A percentile compares a stretch with the other conserved stretches of the same genome.
Conservation (phyloP, 2,113 vertebrate species). For the Pyxicephalus adspersus region DNA sequence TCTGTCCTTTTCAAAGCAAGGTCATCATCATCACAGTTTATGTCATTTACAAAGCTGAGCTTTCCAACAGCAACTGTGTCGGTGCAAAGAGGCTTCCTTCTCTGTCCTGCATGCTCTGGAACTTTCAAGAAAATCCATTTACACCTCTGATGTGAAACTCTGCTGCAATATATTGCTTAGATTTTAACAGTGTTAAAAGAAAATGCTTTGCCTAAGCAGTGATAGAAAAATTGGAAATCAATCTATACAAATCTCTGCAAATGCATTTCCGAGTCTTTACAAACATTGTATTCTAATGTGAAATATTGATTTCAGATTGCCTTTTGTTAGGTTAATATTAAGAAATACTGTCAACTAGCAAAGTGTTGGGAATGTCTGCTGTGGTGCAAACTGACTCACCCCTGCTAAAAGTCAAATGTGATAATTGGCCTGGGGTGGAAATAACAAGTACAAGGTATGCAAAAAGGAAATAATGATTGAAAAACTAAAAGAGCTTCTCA, state of each 20-base stretch:
- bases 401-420: too few species aligned
- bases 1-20: slow-evolving; percentile 68
- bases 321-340: slow-evolving; percentile 8
- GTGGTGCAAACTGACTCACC: too few species aligned
- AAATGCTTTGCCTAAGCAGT: slow-evolving; percentile 61
- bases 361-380: slow-evolving; percentile 6
- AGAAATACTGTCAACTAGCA: background rate
- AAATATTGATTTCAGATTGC: slow-evolving; percentile 31
- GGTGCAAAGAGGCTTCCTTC: slow-evolving; percentile 69
- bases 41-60: slow-evolving; percentile 61
- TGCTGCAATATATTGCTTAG: slow-evolving; percentile 70
- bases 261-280: slow-evolving; percentile 64
- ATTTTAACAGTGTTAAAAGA: slow-evolving; percentile 62
- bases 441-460: too few species aligned
- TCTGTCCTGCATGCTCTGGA: slow-evolving; percentile 66
- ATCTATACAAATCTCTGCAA: slow-evolving; percentile 64
- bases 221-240: slow-evolving; percentile 57
- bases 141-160: slow-evolving; percentile 74
- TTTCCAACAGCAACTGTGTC: slow-evolving; percentile 66
- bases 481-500: too few species aligned
- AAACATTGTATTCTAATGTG: slow-evolving; percentile 38
- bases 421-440: too few species aligned
- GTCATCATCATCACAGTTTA: slow-evolving; percentile 68
- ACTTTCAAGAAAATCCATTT: slow-evolving; percentile 78
- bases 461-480: too few species aligned